Evolutionary conservation across 2,888 invertebrate species (phyloP).

Genomic region (Vannuccia rotundouncinata): DNA sequence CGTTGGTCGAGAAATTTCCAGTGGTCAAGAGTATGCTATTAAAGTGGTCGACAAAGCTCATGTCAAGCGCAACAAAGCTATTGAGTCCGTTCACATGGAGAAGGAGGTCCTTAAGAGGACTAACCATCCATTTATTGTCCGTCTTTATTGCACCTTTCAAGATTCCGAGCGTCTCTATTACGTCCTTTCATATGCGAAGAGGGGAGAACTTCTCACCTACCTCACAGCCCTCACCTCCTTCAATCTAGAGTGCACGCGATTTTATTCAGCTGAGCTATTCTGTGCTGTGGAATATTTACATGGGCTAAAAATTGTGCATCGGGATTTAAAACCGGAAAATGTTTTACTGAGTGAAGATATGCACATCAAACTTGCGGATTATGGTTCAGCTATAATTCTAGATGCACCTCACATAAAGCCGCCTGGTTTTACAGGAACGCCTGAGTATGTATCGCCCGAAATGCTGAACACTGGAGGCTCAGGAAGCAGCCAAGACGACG

Average conservation of each 20-base stretch:
- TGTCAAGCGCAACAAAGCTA: conserved; percentile 84
- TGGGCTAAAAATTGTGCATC: conserved; percentile 77
- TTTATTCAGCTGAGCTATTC: conserved; percentile 88
- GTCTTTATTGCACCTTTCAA: conserved; percentile 91
- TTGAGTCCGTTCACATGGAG: conserved; percentile 83
- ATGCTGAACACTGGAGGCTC: conserved; percentile 15
- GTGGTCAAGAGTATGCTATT: conserved; percentile 58
- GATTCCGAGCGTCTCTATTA: conserved; percentile 84
- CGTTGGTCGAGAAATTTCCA: conserved; percentile 31
- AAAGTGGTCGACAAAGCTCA: conserved; percentile 95
- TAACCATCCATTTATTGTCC: conserved; percentile 76
- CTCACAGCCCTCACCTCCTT: conserved; percentile 80
- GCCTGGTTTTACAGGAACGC: conserved; percentile 33
- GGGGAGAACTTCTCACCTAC: conserved; percentile 85
- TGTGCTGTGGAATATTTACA: conserved; percentile 85
- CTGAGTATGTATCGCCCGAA: conserved; percentile 37
- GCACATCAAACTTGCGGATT: conserved; percentile 92
- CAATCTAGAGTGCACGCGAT: conserved; percentile 77
- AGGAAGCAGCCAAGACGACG: not conserved
- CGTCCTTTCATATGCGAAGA: conserved; percentile 84
- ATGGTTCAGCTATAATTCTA: conserved; percentile 86
- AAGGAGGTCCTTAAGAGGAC: conserved; percentile 80
- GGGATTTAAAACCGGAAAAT: conserved; percentile 94
- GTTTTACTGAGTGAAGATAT: conserved; percentile 86
- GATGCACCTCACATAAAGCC: conserved; percentile 42